A percentile compares a stretch with the other conserved stretches of the same genome.
These are phyloP conservation scores for Acanthurus leucopareius DNA, from an alignment of 2,797 vertebrate genomes.

Conservation along the genomic window DNA sequence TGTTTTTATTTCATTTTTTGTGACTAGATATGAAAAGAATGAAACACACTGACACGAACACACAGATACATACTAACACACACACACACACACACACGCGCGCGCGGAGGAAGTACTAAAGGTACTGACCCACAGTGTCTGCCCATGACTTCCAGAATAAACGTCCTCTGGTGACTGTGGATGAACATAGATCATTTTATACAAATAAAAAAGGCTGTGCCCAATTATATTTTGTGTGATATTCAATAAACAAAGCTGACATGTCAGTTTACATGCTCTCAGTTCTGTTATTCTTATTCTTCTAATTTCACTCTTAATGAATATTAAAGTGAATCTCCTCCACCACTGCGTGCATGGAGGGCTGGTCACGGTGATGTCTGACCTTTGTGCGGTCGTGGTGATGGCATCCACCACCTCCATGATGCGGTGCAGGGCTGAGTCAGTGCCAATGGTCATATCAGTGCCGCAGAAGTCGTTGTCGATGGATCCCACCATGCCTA, in stretches of 20 bases:
- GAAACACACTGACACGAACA: neutral
- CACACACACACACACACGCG: slow-evolving; percentile 54
- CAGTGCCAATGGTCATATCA: slow-evolving; percentile 99
- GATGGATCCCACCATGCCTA: slow-evolving; percentile 99
- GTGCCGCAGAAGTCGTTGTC: slow-evolving; percentile 99
- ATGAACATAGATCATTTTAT: slow-evolving; percentile 24
- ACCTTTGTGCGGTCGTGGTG: slow-evolving; percentile 99
- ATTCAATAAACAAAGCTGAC: slow-evolving; percentile 26
- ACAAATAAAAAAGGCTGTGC: neutral
- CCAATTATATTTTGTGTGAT: neutral
- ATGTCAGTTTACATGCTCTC: too few species aligned
- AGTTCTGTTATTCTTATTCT: neutral
- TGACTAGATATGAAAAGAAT: too few species aligned
- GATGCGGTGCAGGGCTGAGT: slow-evolving; percentile 97
- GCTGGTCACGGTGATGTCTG: too few species aligned
- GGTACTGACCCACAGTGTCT: slow-evolving; percentile 98
- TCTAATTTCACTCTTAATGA: neutral
- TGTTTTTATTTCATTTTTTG: too few species aligned
- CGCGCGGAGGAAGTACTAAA: slow-evolving; percentile 90
- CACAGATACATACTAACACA: neutral
- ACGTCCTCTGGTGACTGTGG: slow-evolving; percentile 96
- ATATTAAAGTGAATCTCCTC: slow-evolving; percentile 1
- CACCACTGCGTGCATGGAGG: neutral
- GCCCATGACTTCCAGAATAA: slow-evolving; percentile 98
- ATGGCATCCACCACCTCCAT: slow-evolving; percentile 99